These are phyloP conservation scores for Sapajus apella DNA, from an alignment of 2,113 vertebrate species.

Conservation along the genomic window DNA sequence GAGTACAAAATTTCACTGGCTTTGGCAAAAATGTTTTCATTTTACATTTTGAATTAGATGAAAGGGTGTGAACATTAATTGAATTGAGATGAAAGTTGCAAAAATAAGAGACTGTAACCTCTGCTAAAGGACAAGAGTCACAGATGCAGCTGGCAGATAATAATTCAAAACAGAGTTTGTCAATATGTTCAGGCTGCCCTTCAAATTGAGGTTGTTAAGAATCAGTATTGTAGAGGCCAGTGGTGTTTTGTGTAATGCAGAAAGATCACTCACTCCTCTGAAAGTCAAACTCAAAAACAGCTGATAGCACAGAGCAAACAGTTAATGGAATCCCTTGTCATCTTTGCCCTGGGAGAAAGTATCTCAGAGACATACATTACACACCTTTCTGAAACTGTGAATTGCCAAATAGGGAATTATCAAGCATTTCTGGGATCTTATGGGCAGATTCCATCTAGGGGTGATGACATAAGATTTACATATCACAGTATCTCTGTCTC, in stretches of 20 bases:
- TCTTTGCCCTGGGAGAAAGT: background rate
- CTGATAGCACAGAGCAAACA: background rate
- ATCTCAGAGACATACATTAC: background rate
- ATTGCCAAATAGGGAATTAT: background rate
- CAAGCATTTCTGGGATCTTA: background rate
- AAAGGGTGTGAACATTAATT: background rate
- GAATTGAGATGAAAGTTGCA: background rate
- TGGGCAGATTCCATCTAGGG: background rate
- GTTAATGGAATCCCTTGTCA: background rate
- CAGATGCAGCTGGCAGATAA: background rate
- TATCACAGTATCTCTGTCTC: background rate
- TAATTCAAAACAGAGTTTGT: background rate
- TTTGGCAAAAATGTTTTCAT: background rate
- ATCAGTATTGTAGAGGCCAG: conserved; percentile 6
- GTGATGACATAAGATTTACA: background rate
- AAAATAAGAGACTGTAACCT: background rate
- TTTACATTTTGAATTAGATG: conserved; percentile 17
- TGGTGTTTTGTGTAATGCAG: background rate
- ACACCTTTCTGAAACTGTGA: background rate
- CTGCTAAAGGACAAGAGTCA: background rate
- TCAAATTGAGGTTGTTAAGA: background rate
- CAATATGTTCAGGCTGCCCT: background rate
- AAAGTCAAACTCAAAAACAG: background rate
- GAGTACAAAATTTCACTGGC: background rate
- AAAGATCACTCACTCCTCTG: background rate